Evolutionary conservation across 2,888 invertebrate species (phyloP).

Genomic region (Antitype chi): DNA sequence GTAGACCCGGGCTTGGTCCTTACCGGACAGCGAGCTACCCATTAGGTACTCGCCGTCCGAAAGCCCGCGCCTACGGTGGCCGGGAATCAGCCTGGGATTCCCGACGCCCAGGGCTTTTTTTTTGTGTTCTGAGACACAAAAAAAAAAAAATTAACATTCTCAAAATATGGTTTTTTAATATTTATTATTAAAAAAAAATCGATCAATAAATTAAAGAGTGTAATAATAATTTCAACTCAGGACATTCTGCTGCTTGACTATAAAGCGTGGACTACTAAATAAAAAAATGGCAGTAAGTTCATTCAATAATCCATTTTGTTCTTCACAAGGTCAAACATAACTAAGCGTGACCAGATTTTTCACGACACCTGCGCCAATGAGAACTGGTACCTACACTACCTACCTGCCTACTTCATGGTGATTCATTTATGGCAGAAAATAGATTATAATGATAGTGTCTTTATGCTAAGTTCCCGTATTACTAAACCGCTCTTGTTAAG

Average conservation of each 20-base stretch:
- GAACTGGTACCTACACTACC: slow-evolving; percentile 1
- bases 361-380: slow-evolving; percentile 33
- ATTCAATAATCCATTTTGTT: slow-evolving; percentile 55
- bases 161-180: background rate
- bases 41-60: too few species aligned
- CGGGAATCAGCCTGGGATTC: too few species aligned
- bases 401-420: slow-evolving; percentile 3
- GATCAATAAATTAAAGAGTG: background rate
- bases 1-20: too few species aligned
- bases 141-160: too few species aligned
- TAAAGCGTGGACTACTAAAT: slow-evolving; percentile 13
- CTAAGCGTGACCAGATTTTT: slow-evolving; percentile 54
- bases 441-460: slow-evolving; percentile 16
- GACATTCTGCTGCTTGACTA: background rate
- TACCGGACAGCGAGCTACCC: too few species aligned
- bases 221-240: background rate
- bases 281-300: slow-evolving; percentile 25
- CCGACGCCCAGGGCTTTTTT: too few species aligned
- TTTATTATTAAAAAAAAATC: background rate
- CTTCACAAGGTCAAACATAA: slow-evolving; percentile 46
- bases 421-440: slow-evolving; percentile 34
- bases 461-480: background rate
- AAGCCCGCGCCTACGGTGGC: too few species aligned
- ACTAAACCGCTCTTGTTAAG: background rate
- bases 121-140: too few species aligned